Base-by-base conservation (phyloP, 1,140 invertebrate genomes). In the Diabrotica virgifera region DNA sequence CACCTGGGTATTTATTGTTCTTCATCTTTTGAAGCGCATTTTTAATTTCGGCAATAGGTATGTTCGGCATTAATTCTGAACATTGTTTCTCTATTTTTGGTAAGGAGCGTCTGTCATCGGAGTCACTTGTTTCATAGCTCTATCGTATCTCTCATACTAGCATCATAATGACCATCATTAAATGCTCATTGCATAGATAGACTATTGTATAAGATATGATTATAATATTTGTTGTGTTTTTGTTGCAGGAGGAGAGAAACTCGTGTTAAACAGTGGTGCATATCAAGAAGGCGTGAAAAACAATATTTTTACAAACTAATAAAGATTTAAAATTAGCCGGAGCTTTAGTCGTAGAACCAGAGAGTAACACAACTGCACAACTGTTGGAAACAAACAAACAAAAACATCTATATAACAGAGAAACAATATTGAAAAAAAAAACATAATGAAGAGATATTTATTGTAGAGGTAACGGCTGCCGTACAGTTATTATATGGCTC, bases 331-430 rank as follows among this genome's bases (percentile, higher is more conserved):
- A 52, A 14, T 59, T 63, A 64, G 59, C 59, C 62, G 57, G 59
- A 66, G 65, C 64, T 69, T 64, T 69, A 66, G 68, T 63, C 68
- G 55, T 69, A 63, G 62, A 46, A 46, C 46, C 14, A 66, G 40
- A 59, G 50, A 58, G 24, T 24, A 58, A 69, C 60, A 68, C 66
- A 68, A 70, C 63, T 67, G 71, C 71, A 72, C 71, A 72, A 72
- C 63, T 67, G 69, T 72, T 69, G 62, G 57, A 40, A 67, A 24
- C 24, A 24, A 24, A 24, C 24, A 24, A 24, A n/a, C n/a, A n/a
- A 4, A 24, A 24, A 71, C 35, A 54, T 13, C n/a, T 13, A n/a
- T n/a, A n/a, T n/a, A 54, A 54, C 5, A 58, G 24, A 58, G 10
- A 36, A 40, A 40, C 11, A 59, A 59, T 59, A 50, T 40, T 62